These are phyloP conservation scores for Macquaria australasica DNA, from an alignment of 2,113 vertebrate species.

Conservation along the genomic window DNA sequence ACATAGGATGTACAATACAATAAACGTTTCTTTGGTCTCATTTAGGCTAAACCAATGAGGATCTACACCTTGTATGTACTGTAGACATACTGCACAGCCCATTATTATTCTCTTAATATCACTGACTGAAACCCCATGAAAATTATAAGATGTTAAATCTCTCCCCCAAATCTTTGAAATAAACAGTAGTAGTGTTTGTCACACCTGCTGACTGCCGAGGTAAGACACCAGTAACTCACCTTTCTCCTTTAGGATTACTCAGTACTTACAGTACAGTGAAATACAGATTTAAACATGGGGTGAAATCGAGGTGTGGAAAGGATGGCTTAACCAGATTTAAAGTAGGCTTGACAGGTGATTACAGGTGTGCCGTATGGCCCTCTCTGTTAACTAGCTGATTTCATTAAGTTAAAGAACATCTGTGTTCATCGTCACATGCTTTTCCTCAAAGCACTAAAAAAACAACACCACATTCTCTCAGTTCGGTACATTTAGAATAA, in stretches of 20 bases:
- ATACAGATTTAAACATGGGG: neutral
- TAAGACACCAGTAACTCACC: neutral
- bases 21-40: neutral
- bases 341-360: neutral
- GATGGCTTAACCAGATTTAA: neutral
- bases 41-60: neutral
- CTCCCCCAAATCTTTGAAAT: neutral
- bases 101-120: neutral
- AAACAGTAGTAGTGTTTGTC: neutral
- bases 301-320: neutral
- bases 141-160: neutral
- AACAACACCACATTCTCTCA: neutral
- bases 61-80: neutral
- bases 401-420: neutral
- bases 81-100: neutral
- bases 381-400: no score
- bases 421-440: neutral
- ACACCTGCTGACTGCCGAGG: neutral
- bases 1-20: neutral
- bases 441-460: neutral
- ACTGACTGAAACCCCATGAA: neutral
- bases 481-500: slow-evolving; percentile 62
- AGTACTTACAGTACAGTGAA: neutral
- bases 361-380: neutral
- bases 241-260: neutral